Conservation (phyloP, 1,140 invertebrate species). For the Ceratosolen fusciceps region DNA sequence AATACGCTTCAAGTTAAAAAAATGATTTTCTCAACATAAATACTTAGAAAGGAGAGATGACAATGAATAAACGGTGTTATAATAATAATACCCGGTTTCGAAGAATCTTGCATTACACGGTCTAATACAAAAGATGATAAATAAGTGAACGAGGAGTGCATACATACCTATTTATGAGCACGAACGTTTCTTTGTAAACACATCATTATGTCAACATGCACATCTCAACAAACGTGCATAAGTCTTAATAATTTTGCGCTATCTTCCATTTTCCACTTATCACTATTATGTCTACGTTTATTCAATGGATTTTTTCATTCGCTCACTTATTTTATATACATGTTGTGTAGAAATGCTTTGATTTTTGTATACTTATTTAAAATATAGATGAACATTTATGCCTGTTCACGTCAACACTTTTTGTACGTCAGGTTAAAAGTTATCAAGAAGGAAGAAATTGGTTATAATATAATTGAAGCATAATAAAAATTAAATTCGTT, state of each 20-base stretch:
- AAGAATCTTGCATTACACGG: neutral
- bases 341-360: neutral
- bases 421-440: neutral
- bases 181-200: neutral
- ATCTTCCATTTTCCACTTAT: conserved; percentile 12
- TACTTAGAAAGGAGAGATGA: too few relatives aligned
- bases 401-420: neutral
- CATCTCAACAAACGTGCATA: conserved; percentile 4
- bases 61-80: too few relatives aligned
- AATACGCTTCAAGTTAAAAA: too few relatives aligned
- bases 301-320: conserved; percentile 1
- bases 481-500: neutral
- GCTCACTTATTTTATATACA: neutral
- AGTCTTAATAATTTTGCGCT: conserved; percentile 11
- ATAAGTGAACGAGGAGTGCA: too few relatives aligned
- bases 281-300: conserved; percentile 23
- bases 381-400: neutral
- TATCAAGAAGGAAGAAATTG: neutral
- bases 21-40: too few relatives aligned
- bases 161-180: neutral
- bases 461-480: neutral
- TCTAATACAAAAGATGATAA: neutral
- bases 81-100: neutral
- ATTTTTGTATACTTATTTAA: neutral
- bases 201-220: too few relatives aligned